Base-by-base conservation (phyloP, 2,113 vertebrate species). In the Holacanthus passer region DNA sequence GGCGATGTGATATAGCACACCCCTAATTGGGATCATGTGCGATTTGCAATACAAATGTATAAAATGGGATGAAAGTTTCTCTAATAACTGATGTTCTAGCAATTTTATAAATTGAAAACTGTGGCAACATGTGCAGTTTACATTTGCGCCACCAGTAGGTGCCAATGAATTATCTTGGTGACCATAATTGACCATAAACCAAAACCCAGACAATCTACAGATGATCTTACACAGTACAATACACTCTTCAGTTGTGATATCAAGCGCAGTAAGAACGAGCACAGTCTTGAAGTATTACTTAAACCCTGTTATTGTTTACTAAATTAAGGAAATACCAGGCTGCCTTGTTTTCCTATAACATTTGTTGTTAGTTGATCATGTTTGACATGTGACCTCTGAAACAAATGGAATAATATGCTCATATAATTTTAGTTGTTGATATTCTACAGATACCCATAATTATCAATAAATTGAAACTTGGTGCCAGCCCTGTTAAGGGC, bases 81-180 rank as follows among this genome's bases (percentile, higher is more conserved):
- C 2, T n/a, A 22, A 19, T 60, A 8, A 63, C 22, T 39, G 20
- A 39, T 59, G 14, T 10, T 5, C 3, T 20, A 32, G 17, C 9
- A 5, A 20, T 62, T 59, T 59, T 11, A 17, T n/a, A 19, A 29
- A 1, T 0, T 37, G 5, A 37, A 6, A 29, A 41, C 3, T n/a
- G 32, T 32, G 39, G n/a, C 0, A 0, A 53, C 6, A 11, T 41
- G 3, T 53, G 37, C 39, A 24, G 10, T 79, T 77, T 31, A 20
- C 9, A 7, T 31, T 32, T 64, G 14, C 3, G 48, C 76, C 71
- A 79, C n/a, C 39, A 70, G 70, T 31, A 37, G 37, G 65, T 45
- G 8, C 31, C 31, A 70, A 1, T 37, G 3, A 20, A 22, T 76
- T 14, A 53, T 13, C 12, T 16, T 41, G 0, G 4, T 55, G 22